A percentile compares a stretch with the other conserved stretches of the same genome.
phyloP scores from a whole-genome alignment of 2,888 invertebrate genomes.

The Drosophila sordidula region DNA sequence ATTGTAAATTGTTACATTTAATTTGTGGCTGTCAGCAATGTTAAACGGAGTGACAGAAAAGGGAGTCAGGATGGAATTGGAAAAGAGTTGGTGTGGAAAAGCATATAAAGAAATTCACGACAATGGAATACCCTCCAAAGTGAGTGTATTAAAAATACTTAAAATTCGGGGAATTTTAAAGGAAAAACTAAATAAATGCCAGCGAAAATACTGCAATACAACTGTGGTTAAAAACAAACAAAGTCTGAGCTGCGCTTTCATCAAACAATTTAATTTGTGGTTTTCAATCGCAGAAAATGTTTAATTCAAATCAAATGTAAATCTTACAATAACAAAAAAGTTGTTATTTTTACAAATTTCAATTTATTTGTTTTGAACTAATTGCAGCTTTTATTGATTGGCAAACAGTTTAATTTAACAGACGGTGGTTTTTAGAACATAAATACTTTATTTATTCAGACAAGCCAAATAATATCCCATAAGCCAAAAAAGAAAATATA shows the following conservation, averaged over 20 bases:
- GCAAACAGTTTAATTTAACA: not conserved
- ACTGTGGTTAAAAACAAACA: too few relatives aligned
- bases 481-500: too few relatives aligned
- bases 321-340: not conserved
- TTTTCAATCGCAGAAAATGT: too few relatives aligned
- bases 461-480: too few relatives aligned
- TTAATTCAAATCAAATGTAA: not conserved
- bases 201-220: too few relatives aligned
- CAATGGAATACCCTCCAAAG: not conserved
- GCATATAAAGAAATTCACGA: not conserved
- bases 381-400: not conserved
- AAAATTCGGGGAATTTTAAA: too few relatives aligned
- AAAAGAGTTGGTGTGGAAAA: not conserved
- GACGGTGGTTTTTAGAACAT: too few relatives aligned
- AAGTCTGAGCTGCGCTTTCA: too few relatives aligned
- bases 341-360: not conserved
- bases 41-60: not conserved
- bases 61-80: not conserved
- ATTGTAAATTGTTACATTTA: constrained; percentile 33
- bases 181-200: too few relatives aligned
- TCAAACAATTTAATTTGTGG: not conserved
- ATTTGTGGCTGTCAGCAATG: constrained; percentile 24
- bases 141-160: too few relatives aligned
- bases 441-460: too few relatives aligned
- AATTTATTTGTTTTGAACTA: not conserved